Conservation (phyloP, 2,888 invertebrate species). For the Girardia tigrina region DNA sequence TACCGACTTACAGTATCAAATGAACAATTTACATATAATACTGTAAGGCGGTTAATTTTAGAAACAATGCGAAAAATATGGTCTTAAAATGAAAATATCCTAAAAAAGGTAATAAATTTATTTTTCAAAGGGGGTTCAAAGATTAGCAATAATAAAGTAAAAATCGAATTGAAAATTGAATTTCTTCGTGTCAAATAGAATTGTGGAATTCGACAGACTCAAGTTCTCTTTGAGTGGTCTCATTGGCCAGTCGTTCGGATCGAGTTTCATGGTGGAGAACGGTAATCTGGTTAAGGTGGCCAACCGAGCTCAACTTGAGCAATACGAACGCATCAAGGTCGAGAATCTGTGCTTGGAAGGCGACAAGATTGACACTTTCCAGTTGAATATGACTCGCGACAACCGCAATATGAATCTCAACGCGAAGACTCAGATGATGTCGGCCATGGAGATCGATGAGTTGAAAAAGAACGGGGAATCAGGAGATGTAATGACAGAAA, state of each 20-base stretch:
- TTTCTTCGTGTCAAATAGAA: conserved; percentile 37
- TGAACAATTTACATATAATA: too few species aligned
- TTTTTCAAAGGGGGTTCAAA: too few species aligned
- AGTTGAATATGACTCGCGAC: conserved; percentile 52
- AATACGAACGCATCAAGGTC: conserved; percentile 10
- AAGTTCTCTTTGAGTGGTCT: conserved; percentile 43
- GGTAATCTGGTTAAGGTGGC: conserved; percentile 40
- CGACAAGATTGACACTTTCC: background rate
- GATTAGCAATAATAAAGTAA: too few species aligned
- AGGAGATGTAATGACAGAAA: conserved; percentile 52
- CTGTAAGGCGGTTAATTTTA: too few species aligned
- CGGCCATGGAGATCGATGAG: conserved; percentile 67
- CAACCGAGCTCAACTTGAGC: background rate
- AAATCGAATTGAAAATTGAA: background rate
- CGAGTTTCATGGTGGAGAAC: conserved; percentile 43
- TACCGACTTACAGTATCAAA: too few species aligned
- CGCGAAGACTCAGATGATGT: conserved; percentile 66
- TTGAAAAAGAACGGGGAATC: conserved; percentile 64
- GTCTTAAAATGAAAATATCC: too few species aligned
- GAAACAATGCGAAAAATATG: too few species aligned
- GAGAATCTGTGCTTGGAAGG: background rate
- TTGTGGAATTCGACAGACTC: conserved; percentile 41
- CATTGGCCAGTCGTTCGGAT: conserved; percentile 44
- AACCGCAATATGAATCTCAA: conserved; percentile 70
- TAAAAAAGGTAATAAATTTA: too few species aligned